Evolutionary conservation across 2,113 vertebrate genomes (phyloP), one percentile per base, ranked within the genome.

Genomic region (Nyctibius bracteatus): DNA sequence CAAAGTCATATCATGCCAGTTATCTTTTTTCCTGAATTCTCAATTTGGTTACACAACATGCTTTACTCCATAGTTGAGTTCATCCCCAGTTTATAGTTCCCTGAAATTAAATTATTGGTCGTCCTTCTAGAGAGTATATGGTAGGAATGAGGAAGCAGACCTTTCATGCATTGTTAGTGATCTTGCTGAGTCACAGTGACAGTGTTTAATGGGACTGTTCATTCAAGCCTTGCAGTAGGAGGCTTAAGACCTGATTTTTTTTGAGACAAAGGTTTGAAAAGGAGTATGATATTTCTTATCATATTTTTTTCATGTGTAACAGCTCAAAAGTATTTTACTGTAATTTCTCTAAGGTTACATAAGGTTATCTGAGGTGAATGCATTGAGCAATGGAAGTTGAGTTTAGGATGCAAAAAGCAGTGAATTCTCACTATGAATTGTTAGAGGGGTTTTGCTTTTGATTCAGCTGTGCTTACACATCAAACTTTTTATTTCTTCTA

Each of bases 151-250:
- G 93, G 92, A 96, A 96, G 89, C 65, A 89, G 91, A 61, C 73
- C 47, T 37, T 70, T 85, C 35, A 9, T 66, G 78, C 63, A 81
- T 96, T 96, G 86, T 87, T 90, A 24, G 18, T 47, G 39, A 68
- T 88, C 82, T 62, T 97, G 97, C 97, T 96, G 96, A 97, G 96
- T 97, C 97, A 97, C 94, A 86, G 90, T 97, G 96, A 97, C 88
- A 68, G 72, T 67, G 81, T 49, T 91, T 75, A 91, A n/a, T 39
- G 65, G 92, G 65, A 72, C 52, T 83, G 28, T 89, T 94, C 83
- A 51, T 54, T 94, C 78, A 79, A 47, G 68, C 54, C 49, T 86
- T 85, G 63, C 43, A 92, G 6, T 22, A 78, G 39, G 62, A 94
- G 39, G 27, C 68, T 71, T 92, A 81, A 95, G 61, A 52, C 35